phyloP scores from a whole-genome alignment of 2,888 invertebrate genomes.

The Drosophila kambysellisi region DNA sequence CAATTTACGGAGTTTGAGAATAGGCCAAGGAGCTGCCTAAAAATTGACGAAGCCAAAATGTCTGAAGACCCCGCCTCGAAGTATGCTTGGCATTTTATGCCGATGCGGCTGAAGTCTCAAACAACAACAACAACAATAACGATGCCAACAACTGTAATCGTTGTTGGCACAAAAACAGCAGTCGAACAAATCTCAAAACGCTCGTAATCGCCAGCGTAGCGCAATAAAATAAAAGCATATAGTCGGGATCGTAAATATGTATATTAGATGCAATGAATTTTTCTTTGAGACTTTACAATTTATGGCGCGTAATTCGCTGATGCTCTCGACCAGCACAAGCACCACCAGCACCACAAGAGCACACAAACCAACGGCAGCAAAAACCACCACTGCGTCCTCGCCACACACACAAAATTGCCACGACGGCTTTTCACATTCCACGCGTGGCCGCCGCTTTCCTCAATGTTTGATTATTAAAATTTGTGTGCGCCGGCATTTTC shows the following conservation, averaged over 20 bases:
- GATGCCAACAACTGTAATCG: constrained; percentile 14
- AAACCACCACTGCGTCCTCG: neutral
- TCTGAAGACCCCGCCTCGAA: constrained; percentile 36
- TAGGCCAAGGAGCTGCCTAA: constrained; percentile 21
- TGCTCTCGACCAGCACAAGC: constrained; percentile 42
- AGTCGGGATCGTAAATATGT: constrained; percentile 45
- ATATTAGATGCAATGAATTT: constrained; percentile 73
- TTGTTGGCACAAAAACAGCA: constrained; percentile 12
- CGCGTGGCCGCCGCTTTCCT: constrained; percentile 65
- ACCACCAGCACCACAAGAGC: constrained; percentile 18
- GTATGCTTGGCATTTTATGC: constrained; percentile 48
- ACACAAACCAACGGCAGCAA: neutral
- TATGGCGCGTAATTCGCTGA: constrained; percentile 62
- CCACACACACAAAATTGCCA: constrained; percentile 49
- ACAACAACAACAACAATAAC: constrained; percentile 13
- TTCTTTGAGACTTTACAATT: constrained; percentile 72
- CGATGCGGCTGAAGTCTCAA: constrained; percentile 15
- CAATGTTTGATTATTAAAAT: constrained; percentile 74
- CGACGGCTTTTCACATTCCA: constrained; percentile 70
- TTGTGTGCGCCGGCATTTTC: constrained; percentile 74
- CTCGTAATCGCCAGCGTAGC: constrained; percentile 42
- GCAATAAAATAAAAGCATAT: constrained; percentile 48
- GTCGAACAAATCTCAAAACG: constrained; percentile 43
- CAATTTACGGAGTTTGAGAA: constrained; percentile 54
- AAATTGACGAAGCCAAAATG: constrained; percentile 17